phyloP scores from a whole-genome alignment of 2,888 invertebrate species.

The Lingula anatina region DNA sequence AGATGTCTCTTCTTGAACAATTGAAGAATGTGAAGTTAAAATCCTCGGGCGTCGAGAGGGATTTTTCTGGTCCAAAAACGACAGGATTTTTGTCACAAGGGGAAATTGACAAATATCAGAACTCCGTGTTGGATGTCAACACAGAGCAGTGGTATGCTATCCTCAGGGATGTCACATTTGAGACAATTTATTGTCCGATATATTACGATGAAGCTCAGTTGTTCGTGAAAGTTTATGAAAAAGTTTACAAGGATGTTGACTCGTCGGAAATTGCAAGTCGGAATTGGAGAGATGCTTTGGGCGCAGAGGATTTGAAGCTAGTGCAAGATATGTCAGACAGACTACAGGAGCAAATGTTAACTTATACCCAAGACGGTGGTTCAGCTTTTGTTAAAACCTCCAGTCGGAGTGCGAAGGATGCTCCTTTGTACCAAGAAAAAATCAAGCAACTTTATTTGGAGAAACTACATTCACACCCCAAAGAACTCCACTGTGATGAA shows the following conservation, averaged over 20 bases:
- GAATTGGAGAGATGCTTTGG: slow-evolving; percentile 16
- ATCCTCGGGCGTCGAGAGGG: slow-evolving; percentile 21
- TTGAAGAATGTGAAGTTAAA: slow-evolving; percentile 22
- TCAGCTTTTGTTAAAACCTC: slow-evolving; percentile 36
- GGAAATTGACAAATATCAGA: slow-evolving; percentile 28
- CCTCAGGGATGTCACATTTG: slow-evolving; percentile 24
- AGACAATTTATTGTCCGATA: slow-evolving; percentile 24
- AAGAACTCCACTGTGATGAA: slow-evolving; percentile 15
- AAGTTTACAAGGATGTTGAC: slow-evolving; percentile 15
- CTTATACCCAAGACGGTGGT: slow-evolving; percentile 19
- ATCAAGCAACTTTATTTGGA: slow-evolving; percentile 22
- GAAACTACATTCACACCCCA: slow-evolving; percentile 12
- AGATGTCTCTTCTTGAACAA: no score
- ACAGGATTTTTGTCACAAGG: slow-evolving; percentile 24
- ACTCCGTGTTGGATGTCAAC: slow-evolving; percentile 27
- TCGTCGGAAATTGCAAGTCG: slow-evolving; percentile 6
- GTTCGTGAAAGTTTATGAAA: slow-evolving; percentile 26
- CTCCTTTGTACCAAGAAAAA: slow-evolving; percentile 23
- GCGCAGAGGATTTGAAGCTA: slow-evolving; percentile 10
- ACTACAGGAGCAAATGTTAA: slow-evolving; percentile 17
- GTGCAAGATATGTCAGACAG: slow-evolving; percentile 14
- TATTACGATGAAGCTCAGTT: slow-evolving; percentile 21
- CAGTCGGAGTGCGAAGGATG: slow-evolving; percentile 36
- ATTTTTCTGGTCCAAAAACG: slow-evolving; percentile 32
- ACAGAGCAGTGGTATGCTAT: slow-evolving; percentile 29